Evolutionary conservation across 2,113 vertebrate genomes (phyloP), one percentile per base, ranked within the genome.

Genomic region (Procavia capensis): DNA sequence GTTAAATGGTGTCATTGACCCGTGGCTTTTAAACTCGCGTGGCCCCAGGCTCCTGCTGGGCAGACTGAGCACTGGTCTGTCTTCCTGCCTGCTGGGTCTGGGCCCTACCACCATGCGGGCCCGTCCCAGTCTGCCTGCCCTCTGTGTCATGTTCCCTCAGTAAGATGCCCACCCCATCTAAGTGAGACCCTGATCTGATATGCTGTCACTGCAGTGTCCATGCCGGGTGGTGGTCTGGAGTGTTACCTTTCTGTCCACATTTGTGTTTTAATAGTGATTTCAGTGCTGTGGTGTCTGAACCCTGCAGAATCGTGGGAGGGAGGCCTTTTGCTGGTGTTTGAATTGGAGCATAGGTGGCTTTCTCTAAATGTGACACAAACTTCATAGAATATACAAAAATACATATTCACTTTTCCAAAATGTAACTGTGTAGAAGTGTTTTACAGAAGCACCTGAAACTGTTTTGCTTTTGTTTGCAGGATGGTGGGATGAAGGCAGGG

Each of bases 401-500:
- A 50, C 29, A 3, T 43, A 16, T 87, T 17, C 89, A 61, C n/a
- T 66, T 93, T 27, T 75, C 82, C 9, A 83, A n/a, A 36, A 50
- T n/a, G 5, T 63, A 74, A 82, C 87, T 82, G 92, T 80, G 13
- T 75, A 47, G 70, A 63, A 41, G 20, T 34, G 20, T 75, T 93
- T 94, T 59, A 79, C 13, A 81, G 70, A 87, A 78, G 66, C 27
- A 72, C 20, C 57, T 47, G 74, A 61, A 84, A 50, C 25, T 50
- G 19, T 90, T 36, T 93, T 25, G 34, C 84, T 43, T 95, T 95
- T 68, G 39, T 70, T 93, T 88, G 34, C 88, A 99, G 99, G 27
- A 95, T 90, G 99, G 98, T 88, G 98, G 99, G 61, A 99, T 99
- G 99, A 99, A 99, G 96, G 99, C 98, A 57, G 99, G 99, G n/a